A percentile compares a stretch with the other conserved stretches of the same genome.
phyloP scores from a whole-genome alignment of 2,113 vertebrate species.

The Elgaria multicarinata region DNA sequence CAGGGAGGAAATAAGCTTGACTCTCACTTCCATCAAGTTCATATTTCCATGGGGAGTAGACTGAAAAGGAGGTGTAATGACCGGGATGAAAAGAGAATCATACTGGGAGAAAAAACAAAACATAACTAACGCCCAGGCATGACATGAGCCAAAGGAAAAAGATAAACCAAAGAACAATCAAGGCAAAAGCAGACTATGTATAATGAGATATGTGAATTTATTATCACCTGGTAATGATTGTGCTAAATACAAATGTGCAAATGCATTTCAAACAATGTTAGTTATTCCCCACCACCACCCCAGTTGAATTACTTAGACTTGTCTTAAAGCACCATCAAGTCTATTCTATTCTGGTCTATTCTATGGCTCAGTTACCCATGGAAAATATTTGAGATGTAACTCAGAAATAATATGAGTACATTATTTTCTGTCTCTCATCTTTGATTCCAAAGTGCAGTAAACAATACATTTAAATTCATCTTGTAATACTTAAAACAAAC shows the following conservation, averaged over 20 bases:
- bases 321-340: no score
- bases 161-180: background rate
- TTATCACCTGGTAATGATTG: background rate
- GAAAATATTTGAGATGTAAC: background rate
- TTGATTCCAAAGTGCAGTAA: background rate
- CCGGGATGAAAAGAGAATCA: background rate
- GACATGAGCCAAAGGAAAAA: background rate
- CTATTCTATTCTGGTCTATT: background rate
- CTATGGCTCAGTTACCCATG: background rate
- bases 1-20: background rate
- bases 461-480: background rate
- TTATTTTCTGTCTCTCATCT: background rate
- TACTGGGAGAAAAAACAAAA: background rate
- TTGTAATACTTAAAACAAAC: background rate
- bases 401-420: background rate
- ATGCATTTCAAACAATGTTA: background rate
- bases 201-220: background rate
- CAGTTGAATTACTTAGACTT: no score
- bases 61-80: background rate
- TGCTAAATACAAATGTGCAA: no score
- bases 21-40: background rate
- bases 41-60: background rate
- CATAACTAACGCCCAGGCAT: no score
- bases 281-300: no score
- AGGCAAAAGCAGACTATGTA: background rate